Evolutionary conservation across 64 coral and sea anemone species (phyloP), one percentile per base, ranked within the genome.

Genomic region (Stichodactyla mertensii): DNA sequence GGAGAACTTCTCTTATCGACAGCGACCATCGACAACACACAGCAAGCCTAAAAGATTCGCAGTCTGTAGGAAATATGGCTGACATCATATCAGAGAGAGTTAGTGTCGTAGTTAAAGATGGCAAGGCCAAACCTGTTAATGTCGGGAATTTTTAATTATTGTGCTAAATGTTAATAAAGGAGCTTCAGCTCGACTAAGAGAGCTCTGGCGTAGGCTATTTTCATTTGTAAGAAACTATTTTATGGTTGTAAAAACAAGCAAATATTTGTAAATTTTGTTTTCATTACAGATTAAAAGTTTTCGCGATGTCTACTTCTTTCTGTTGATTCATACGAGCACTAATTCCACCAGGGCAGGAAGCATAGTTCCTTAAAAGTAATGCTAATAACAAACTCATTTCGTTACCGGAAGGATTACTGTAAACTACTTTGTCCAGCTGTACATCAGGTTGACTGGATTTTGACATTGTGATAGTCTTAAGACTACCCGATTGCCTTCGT

Each of bases 1-100:
- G 94, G 2, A 87, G 94, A 61, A 84, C 85, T 2, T 96, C 94
- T 8, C 86, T 96, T 18, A 84, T 84, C 69, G 86, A 92, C 22
- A 28, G 69, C 70, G 86, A 92, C 18, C 83, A 85, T 19, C 45
- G 27, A 19, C 83, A 85, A 18, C 54, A 58, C 24, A 36, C 36
- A 7, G 51, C 36, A 52, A 16, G 15, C 5, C 18, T 81, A 7
- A 52, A 81, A 81, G 78, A 81, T 53, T 13, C 16, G 36, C 53
- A 52, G 15, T 55, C 36, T 20, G 18, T 53, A 20, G 53, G 78
- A 19, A 22, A 81, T 22, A 81, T 8, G 6, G 78, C 15, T 2
- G 53, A 55, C 10, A 20, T 19, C 19, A 16, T 81, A 22, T 81
- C 78, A 81, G 78, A 81, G 7, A 55, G 78, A 54, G 52, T 81